phyloP scores from a whole-genome alignment of 2,113 vertebrate genomes.

The Lepisosteus oculatus region DNA sequence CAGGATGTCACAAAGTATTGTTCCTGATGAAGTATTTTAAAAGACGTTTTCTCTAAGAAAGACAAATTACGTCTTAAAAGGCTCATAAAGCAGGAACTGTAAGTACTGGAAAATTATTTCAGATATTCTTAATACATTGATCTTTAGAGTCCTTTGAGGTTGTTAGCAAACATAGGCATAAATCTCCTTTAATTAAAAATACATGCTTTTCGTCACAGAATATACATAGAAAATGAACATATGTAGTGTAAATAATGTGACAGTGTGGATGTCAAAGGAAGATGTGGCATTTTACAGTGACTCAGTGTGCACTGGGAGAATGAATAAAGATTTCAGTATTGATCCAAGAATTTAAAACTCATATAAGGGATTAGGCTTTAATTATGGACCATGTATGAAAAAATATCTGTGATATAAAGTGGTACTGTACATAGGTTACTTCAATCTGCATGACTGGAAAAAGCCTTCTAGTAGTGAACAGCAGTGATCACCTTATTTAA shows the following conservation, averaged over 20 bases:
- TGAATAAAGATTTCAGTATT: not conserved
- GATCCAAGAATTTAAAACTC: constrained; percentile 2
- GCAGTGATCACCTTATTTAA: too few species aligned
- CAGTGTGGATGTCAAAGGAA: not conserved
- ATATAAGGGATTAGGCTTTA: not conserved
- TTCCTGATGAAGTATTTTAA: too few species aligned
- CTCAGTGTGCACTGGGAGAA: not conserved
- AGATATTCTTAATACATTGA: too few species aligned
- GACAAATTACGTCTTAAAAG: not conserved
- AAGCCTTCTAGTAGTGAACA: too few species aligned
- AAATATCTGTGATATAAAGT: too few species aligned
- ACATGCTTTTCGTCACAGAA: not conserved
- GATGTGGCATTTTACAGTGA: too few species aligned
- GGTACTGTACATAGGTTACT: too few species aligned
- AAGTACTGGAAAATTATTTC: too few species aligned
- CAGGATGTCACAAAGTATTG: too few species aligned
- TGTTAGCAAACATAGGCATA: not conserved
- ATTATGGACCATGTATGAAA: not conserved
- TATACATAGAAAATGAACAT: not conserved
- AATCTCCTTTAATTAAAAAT: constrained; percentile 3
- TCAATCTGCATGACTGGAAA: too few species aligned
- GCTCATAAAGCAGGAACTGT: too few species aligned
- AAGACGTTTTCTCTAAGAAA: not conserved
- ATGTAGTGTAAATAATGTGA: not conserved
- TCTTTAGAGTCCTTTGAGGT: too few species aligned